A percentile compares a stretch with the other conserved stretches of the same genome.
Evolutionary conservation across 2,888 invertebrate genomes (phyloP).

Genomic region (Oxyteleia sp.): DNA sequence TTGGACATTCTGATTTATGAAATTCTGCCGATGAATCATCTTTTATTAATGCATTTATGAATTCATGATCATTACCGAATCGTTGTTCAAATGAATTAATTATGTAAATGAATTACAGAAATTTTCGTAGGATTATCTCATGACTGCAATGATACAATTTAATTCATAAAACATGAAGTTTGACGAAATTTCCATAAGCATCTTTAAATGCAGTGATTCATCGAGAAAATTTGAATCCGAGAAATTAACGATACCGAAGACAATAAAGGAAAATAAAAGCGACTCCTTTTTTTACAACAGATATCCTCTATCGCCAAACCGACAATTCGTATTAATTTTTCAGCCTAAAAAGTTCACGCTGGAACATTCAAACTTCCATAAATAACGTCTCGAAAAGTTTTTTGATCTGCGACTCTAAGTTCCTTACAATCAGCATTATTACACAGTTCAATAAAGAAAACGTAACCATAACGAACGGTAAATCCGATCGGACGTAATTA

Average conservation of each 20-base stretch:
- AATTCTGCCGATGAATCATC: slow-evolving; percentile 22
- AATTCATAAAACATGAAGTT: not conserved
- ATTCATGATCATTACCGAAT: slow-evolving; percentile 32
- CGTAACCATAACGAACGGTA: slow-evolving; percentile 61
- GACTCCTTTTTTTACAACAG: no score
- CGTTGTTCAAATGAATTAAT: slow-evolving; percentile 33
- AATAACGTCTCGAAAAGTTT: slow-evolving; percentile 18
- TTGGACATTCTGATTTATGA: not conserved
- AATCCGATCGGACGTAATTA: slow-evolving; percentile 80
- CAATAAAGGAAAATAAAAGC: no score
- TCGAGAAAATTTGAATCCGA: no score
- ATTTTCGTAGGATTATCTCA: slow-evolving; percentile 30
- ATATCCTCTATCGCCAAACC: not conserved
- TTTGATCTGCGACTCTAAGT: slow-evolving; percentile 39
- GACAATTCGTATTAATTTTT: not conserved
- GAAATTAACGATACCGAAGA: no score
- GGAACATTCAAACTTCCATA: not conserved
- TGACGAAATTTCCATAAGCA: no score
- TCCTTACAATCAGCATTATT: slow-evolving; percentile 51
- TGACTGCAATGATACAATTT: not conserved
- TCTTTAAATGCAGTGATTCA: no score
- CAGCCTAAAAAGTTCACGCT: not conserved
- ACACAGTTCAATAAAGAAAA: slow-evolving; percentile 49
- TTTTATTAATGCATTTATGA: slow-evolving; percentile 35
- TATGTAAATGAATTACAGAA: slow-evolving; percentile 47